Base-by-base conservation (phyloP, 2,113 vertebrate genomes). In the Laticauda laticaudata region DNA sequence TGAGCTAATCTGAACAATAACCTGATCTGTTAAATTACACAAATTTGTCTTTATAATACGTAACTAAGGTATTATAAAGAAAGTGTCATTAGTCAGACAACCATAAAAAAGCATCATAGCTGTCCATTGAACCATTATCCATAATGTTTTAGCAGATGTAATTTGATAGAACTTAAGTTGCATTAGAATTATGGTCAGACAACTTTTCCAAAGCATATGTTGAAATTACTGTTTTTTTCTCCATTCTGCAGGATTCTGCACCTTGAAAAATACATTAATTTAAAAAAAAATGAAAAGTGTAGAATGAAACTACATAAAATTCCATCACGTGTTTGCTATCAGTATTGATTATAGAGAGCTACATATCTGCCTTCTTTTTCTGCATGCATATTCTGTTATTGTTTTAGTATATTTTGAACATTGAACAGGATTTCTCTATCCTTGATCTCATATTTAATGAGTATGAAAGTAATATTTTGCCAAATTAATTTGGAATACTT, bases 21-120 rank as follows among this genome's bases (percentile, higher is more conserved):
- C 55, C 51, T 90, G 57, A 92, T 75, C 94, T 56, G 1, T 51
- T 88, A 92, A 81, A 39, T 89, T 64, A 88, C 69, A 51, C 91
- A 85, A 95, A 85, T 21, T 87, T 93, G 86, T 23, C 39, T 95
- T 94, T 94, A 93, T 91, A 23, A 53, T 88, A 51, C 14, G 86
- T 85, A 51, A 93, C 92, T 53, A 94, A 75, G 12, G 5, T 21
- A 81, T 81, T 81, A 81, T 93, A 89, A 91, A 29, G 75, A 89
- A 2, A 53, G 0, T 90, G 1, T 64, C 86, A 91, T 92, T 90
- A 94, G 91, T 24, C 43, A 94, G 90, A 89, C 23, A 92, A 45
- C 0, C 51, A 95, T 93, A 86, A 86, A 61, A 56, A 92, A 90
- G 48, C 87, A 92, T 43, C 11, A 92, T 93, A 91, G 48, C 81